phyloP scores from a whole-genome alignment of 1,140 invertebrate genomes.

The Scylla paramamosain region DNA sequence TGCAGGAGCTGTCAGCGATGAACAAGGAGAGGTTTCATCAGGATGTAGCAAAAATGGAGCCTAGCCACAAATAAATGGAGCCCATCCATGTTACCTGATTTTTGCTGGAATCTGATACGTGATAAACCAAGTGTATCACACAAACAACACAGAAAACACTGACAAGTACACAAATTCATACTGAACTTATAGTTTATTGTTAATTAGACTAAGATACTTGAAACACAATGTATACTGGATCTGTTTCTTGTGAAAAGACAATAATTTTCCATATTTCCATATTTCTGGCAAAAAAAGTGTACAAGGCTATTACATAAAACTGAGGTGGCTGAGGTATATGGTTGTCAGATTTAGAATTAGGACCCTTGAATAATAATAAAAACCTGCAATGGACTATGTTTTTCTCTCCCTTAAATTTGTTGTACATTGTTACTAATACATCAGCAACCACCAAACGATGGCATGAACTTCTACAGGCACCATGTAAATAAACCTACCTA shows the following conservation, averaged over 20 bases:
- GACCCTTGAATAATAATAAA: not conserved
- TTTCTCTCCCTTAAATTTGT: slow-evolving; percentile 43
- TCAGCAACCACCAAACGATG: too few species aligned
- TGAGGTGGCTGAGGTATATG: slow-evolving; percentile 6
- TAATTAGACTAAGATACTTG: not conserved
- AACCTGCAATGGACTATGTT: not conserved
- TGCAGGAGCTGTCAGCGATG: slow-evolving; percentile 77
- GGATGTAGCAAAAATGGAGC: slow-evolving; percentile 72
- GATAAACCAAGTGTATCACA: slow-evolving; percentile 51
- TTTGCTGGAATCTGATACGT: slow-evolving; percentile 70
- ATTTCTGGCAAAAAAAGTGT: not conserved
- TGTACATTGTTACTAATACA: not conserved
- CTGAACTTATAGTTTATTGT: not conserved
- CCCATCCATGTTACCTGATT: slow-evolving; percentile 77
- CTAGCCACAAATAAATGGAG: slow-evolving; percentile 66
- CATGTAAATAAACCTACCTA: too few species aligned
- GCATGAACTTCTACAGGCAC: too few species aligned
- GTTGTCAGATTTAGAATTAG: slow-evolving; percentile 43
- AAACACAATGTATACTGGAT: not conserved
- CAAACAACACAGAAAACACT: slow-evolving; percentile 44
- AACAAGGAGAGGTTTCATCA: slow-evolving; percentile 78
- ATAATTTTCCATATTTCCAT: too few species aligned
- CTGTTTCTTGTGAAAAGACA: not conserved
- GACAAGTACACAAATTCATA: slow-evolving; percentile 15
- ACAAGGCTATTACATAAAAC: slow-evolving; percentile 23